Evolutionary conservation across 2,888 invertebrate species (phyloP).

Genomic region (Apomyelois bistriatella): DNA sequence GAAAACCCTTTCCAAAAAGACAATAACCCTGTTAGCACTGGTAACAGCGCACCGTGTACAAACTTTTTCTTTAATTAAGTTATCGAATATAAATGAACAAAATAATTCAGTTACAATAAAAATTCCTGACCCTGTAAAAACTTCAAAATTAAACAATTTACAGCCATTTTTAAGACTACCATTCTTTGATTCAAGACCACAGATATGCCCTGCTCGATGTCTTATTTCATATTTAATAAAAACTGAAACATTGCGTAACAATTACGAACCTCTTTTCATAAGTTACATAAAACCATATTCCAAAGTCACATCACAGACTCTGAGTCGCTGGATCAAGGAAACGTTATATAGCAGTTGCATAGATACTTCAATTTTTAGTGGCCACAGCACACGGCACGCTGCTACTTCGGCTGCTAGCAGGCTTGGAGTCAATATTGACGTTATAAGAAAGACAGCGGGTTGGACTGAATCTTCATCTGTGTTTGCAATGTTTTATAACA

Average conservation of each 20-base stretch:
- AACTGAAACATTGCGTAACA: neutral
- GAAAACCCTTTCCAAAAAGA: neutral
- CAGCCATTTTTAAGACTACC: neutral
- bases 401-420: conserved; percentile 1
- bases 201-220: neutral
- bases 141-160: neutral
- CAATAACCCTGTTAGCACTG: neutral
- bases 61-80: neutral
- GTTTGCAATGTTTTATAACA: conserved; percentile 2
- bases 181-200: neutral
- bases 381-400: conserved; percentile 4
- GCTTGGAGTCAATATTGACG: conserved; percentile 2
- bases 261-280: neutral
- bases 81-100: neutral
- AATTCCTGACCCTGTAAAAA: neutral
- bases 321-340: conserved; percentile 2
- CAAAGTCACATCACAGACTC: neutral
- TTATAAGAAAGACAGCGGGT: conserved; percentile 5
- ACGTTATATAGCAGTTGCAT: neutral
- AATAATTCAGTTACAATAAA: neutral
- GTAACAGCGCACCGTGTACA: neutral
- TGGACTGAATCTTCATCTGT: neutral
- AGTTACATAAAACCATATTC: neutral
- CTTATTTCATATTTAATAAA: neutral
- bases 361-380: conserved; percentile 1